phyloP scores from a whole-genome alignment of 2,113 vertebrate species.

The Caranx ignobilis region DNA sequence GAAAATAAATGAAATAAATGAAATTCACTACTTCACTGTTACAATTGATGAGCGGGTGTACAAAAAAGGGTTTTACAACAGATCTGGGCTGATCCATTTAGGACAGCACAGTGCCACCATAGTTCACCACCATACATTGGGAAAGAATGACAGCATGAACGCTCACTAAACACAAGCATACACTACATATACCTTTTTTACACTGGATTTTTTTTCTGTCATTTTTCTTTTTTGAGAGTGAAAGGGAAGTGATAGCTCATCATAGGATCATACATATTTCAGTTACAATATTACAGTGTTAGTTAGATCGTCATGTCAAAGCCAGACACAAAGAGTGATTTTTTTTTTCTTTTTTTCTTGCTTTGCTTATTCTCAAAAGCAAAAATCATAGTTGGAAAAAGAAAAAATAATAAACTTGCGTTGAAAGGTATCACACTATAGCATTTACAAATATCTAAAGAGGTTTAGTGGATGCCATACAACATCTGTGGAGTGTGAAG shows the following conservation, averaged over 20 bases:
- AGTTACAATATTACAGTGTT: slow-evolving; percentile 88
- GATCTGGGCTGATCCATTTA: slow-evolving; percentile 75
- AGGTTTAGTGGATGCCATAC: slow-evolving; percentile 82
- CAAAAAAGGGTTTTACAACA: slow-evolving; percentile 82
- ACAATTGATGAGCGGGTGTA: slow-evolving; percentile 86
- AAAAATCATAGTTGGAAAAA: slow-evolving; percentile 66
- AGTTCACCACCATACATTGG: slow-evolving; percentile 85
- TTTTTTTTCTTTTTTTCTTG: slow-evolving; percentile 60
- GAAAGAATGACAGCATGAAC: slow-evolving; percentile 85
- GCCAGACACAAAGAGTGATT: slow-evolving; percentile 75
- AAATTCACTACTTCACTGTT: slow-evolving; percentile 85
- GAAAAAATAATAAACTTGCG: slow-evolving; percentile 68
- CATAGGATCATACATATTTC: slow-evolving; percentile 85
- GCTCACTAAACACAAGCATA: slow-evolving; percentile 87
- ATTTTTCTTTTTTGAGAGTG: slow-evolving; percentile 71
- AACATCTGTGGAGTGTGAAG: slow-evolving; percentile 78
- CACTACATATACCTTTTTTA: slow-evolving; percentile 84
- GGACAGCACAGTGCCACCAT: slow-evolving; percentile 82
- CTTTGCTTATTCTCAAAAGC: slow-evolving; percentile 76
- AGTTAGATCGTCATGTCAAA: slow-evolving; percentile 86
- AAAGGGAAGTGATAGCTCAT: slow-evolving; percentile 82
- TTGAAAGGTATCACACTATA: slow-evolving; percentile 85
- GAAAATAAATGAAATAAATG: slow-evolving; percentile 76
- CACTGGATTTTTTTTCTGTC: slow-evolving; percentile 73
- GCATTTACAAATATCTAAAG: slow-evolving; percentile 86